Percentiles rank a stretch among this genome's conserved stretches.
phyloP scores from a whole-genome alignment of 92 coral and sea anemone species.

The Epizoanthus fatuus region DNA sequence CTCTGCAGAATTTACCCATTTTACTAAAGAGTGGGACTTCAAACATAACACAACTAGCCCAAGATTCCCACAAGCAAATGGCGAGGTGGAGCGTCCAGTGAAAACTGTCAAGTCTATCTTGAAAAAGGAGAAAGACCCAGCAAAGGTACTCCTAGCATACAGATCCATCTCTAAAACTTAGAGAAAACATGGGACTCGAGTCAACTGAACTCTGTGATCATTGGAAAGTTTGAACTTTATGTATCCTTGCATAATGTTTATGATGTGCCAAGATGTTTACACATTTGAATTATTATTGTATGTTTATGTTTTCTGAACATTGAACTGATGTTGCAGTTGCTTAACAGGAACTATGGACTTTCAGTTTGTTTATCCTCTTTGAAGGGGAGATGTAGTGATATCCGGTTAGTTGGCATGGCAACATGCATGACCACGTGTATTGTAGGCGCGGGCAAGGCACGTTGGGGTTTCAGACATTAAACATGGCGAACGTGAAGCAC shows the following conservation, averaged over 20 bases:
- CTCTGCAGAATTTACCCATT: slow-evolving; percentile 38
- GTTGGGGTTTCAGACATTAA: neutral
- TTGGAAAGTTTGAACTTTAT: neutral
- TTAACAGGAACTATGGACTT: neutral
- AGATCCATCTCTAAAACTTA: slow-evolving; percentile 31
- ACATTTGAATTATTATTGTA: neutral
- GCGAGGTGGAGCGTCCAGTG: slow-evolving; percentile 60
- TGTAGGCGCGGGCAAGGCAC: neutral
- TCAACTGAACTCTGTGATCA: neutral
- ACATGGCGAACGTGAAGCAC: neutral
- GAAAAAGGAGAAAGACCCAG: slow-evolving; percentile 60
- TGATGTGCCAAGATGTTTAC: neutral
- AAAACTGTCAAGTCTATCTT: slow-evolving; percentile 50
- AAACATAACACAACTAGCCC: slow-evolving; percentile 26
- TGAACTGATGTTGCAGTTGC: neutral
- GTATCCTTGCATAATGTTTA: neutral
- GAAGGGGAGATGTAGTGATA: slow-evolving; percentile 8
- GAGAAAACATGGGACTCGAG: neutral
- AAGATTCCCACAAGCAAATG: slow-evolving; percentile 42
- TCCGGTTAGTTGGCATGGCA: neutral
- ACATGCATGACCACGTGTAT: neutral
- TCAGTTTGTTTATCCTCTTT: neutral
- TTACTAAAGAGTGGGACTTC: slow-evolving; percentile 49
- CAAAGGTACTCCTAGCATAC: slow-evolving; percentile 56
- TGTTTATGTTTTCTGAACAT: neutral